Evolutionary conservation across 2,797 vertebrate genomes (phyloP).

Genomic region (Fistularia tabacaria): DNA sequence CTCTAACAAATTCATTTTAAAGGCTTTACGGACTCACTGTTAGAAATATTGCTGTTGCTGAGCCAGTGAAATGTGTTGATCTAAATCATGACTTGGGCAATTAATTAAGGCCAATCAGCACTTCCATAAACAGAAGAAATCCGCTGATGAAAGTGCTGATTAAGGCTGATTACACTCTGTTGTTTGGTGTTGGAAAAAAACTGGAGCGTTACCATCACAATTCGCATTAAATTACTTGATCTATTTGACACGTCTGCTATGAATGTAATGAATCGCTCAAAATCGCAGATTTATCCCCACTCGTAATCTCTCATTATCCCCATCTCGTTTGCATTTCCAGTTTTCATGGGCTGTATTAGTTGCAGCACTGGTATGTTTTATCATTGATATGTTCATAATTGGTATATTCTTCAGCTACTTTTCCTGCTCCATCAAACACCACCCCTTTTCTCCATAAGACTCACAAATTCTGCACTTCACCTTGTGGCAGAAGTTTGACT

Average conservation of each 20-base stretch:
- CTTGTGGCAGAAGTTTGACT: slow-evolving; percentile 20
- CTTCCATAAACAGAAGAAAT: slow-evolving; percentile 52
- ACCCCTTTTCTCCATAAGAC: too few species aligned
- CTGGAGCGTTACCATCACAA: slow-evolving; percentile 13
- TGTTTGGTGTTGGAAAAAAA: slow-evolving; percentile 2
- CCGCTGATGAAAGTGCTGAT: slow-evolving; percentile 50
- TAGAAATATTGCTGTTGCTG: slow-evolving; percentile 7
- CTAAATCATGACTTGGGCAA: slow-evolving; percentile 30
- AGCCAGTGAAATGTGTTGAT: slow-evolving; percentile 11
- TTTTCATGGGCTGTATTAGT: slow-evolving; percentile 2
- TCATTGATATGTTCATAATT: too few species aligned
- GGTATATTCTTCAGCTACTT: slow-evolving; percentile 7
- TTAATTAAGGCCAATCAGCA: slow-evolving; percentile 60
- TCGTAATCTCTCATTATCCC: too few species aligned
- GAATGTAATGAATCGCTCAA: slow-evolving; percentile 21
- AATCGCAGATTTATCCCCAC: slow-evolving; percentile 3
- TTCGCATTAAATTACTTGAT: slow-evolving; percentile 24
- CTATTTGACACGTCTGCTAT: slow-evolving; percentile 7
- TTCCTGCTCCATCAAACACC: not conserved
- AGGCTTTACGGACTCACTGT: not conserved
- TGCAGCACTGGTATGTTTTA: not conserved
- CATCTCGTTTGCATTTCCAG: too few species aligned
- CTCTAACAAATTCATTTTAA: not conserved
- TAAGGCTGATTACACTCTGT: slow-evolving; percentile 52
- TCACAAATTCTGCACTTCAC: slow-evolving; percentile 12